Evolutionary conservation across 2,113 vertebrate species (phyloP).

Genomic region (Cettia cetti): DNA sequence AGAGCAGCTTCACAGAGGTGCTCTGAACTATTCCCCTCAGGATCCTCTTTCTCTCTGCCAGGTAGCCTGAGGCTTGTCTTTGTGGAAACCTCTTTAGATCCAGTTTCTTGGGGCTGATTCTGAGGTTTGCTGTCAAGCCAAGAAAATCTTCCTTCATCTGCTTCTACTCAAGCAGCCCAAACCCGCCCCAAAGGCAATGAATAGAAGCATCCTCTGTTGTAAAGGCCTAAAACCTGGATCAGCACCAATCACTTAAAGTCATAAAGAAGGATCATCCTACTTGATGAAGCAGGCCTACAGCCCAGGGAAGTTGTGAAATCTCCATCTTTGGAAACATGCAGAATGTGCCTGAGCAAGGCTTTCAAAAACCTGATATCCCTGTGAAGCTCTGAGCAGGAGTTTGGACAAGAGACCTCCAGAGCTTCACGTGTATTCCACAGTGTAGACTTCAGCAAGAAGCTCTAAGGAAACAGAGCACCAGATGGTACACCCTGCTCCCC

Average conservation of each 20-base stretch:
- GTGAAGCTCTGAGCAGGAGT: background rate
- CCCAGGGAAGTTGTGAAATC: conserved; percentile 30
- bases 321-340: background rate
- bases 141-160: conserved; percentile 40
- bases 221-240: conserved; percentile 43
- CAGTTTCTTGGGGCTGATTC: conserved; percentile 11
- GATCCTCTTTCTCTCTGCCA: conserved; percentile 30
- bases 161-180: conserved; percentile 19
- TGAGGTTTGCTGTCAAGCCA: conserved; percentile 34
- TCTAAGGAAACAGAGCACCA: background rate
- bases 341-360: background rate
- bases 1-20: background rate
- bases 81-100: conserved; percentile 40
- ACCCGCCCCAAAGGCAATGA: background rate
- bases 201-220: conserved; percentile 22
- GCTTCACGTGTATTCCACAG: background rate
- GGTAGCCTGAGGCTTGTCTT: conserved; percentile 40
- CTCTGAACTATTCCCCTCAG: background rate
- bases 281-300: conserved; percentile 38
- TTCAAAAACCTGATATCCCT: background rate
- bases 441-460: background rate
- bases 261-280: conserved; percentile 28
- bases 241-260: conserved; percentile 3
- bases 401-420: background rate
- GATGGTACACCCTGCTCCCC: background rate